A percentile compares a stretch with the other conserved stretches of the same genome.
These are phyloP conservation scores for Tigriopus californicus DNA, from an alignment of 2,888 invertebrate species.

Conservation along the genomic window DNA sequence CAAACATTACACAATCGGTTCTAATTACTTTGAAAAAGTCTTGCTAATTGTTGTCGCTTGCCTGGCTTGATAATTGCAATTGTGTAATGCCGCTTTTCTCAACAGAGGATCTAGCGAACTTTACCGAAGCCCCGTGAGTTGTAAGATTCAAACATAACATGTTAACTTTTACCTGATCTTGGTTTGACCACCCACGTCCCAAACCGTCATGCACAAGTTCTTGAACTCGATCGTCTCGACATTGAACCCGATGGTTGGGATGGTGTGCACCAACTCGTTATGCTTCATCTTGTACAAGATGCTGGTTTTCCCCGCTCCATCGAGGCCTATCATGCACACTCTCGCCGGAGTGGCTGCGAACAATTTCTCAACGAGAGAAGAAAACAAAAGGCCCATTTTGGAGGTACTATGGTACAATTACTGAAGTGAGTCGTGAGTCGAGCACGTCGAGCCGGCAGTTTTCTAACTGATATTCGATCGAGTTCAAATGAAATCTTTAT, in stretches of 20 bases:
- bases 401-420: not conserved
- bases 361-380: not conserved
- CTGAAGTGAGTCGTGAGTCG: no score
- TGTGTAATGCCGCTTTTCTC: no score
- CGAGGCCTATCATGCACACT: slow-evolving; percentile 47
- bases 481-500: no score
- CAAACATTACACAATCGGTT: no score
- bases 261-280: slow-evolving; percentile 93
- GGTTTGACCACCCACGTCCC: slow-evolving; percentile 98
- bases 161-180: slow-evolving; percentile 49
- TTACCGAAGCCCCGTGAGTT: no score
- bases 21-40: no score
- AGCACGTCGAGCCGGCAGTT: no score
- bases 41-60: no score
- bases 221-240: slow-evolving; percentile 98
- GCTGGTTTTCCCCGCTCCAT: slow-evolving; percentile 95
- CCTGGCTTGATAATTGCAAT: no score
- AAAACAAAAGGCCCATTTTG: slow-evolving; percentile 5
- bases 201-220: slow-evolving; percentile 95
- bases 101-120: no score
- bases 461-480: no score
- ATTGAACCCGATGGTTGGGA: slow-evolving; percentile 90
- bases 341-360: not conserved
- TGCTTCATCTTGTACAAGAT: slow-evolving; percentile 90
- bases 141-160: no score